These are phyloP conservation scores for Xerus inauris DNA, from an alignment of 2,113 vertebrate genomes.

Conservation along the genomic window DNA sequence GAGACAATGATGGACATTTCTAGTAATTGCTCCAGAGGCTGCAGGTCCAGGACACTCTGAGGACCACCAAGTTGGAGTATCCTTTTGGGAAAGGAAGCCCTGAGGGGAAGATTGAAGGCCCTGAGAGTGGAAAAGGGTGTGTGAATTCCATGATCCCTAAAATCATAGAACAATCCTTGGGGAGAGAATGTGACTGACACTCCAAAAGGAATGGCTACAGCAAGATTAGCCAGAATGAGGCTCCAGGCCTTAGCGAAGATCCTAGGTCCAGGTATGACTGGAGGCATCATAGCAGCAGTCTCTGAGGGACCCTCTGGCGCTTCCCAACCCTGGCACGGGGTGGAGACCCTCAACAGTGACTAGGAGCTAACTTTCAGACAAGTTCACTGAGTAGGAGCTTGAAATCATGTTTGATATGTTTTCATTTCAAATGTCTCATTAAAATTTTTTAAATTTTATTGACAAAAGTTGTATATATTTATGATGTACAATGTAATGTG, in stretches of 20 bases:
- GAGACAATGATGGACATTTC: neutral
- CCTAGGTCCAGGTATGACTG: neutral
- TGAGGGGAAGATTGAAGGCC: neutral
- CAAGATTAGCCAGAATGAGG: neutral
- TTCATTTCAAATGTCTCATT: too few species aligned
- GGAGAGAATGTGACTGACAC: neutral
- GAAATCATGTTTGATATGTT: neutral
- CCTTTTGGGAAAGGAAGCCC: too few species aligned
- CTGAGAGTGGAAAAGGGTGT: neutral
- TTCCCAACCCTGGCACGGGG: neutral
- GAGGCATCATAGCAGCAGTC: too few species aligned
- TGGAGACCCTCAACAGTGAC: neutral
- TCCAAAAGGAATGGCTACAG: neutral
- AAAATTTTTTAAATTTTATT: neutral
- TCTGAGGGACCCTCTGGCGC: too few species aligned
- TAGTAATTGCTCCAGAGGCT: neutral
- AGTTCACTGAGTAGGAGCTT: neutral
- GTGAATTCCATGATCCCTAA: neutral
- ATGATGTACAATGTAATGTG: neutral
- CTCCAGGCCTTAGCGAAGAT: too few species aligned
- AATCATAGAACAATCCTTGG: neutral
- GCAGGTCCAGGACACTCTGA: neutral
- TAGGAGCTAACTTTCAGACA: neutral
- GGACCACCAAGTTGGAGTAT: neutral
- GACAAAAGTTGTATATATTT: neutral